Evolutionary conservation across 2,113 vertebrate genomes (phyloP).

Genomic region (Todiramphus chloris): DNA sequence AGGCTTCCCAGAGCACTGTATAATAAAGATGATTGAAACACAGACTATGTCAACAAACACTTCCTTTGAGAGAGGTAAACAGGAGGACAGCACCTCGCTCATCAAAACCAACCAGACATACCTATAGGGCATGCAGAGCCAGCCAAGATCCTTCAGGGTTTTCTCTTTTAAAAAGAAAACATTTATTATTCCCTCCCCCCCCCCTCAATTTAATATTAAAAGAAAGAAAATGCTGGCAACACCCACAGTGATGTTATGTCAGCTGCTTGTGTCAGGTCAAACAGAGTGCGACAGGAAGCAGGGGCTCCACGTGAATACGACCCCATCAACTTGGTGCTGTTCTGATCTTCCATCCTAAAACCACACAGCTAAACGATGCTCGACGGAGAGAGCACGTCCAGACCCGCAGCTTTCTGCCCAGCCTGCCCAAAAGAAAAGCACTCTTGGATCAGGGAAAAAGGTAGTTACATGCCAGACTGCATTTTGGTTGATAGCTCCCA

Average conservation of each 20-base stretch:
- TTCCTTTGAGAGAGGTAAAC: slow-evolving; percentile 70
- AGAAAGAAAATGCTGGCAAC: slow-evolving; percentile 16
- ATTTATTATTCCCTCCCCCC: not conserved
- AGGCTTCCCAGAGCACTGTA: slow-evolving; percentile 49
- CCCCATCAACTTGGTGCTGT: not conserved
- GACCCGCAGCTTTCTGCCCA: not conserved
- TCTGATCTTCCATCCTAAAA: not conserved
- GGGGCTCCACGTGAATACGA: not conserved
- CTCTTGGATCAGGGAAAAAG: not conserved
- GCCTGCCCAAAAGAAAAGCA: not conserved
- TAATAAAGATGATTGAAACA: slow-evolving; percentile 68
- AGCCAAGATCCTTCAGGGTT: slow-evolving; percentile 23
- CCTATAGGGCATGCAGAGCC: slow-evolving; percentile 39
- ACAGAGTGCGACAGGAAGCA: slow-evolving; percentile 22
- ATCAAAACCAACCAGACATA: slow-evolving; percentile 68
- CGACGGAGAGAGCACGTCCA: rapidly evolving
- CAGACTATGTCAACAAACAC: slow-evolving; percentile 62
- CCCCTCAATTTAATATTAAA: slow-evolving; percentile 28
- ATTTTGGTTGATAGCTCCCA: not conserved
- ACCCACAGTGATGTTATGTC: slow-evolving; percentile 35
- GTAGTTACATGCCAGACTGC: not conserved
- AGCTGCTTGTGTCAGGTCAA: slow-evolving; percentile 55
- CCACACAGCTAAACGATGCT: not conserved
- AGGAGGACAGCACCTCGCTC: slow-evolving; percentile 64
- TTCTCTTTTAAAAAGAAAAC: slow-evolving; percentile 29